Evolutionary conservation across 2,888 invertebrate species (phyloP).

Genomic region (Isoperla grammatica): DNA sequence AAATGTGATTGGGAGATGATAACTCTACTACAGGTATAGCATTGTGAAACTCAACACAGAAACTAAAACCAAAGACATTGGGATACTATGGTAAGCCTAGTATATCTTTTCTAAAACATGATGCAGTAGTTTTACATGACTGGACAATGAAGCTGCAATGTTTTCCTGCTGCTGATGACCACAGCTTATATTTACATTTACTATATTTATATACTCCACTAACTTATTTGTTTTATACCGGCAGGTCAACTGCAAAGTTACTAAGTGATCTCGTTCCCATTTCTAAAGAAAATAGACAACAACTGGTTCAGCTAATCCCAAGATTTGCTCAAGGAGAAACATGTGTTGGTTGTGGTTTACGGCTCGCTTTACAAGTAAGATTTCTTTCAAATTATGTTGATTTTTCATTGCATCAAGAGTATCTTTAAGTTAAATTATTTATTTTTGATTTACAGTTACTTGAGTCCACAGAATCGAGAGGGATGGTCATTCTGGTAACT

Average conservation of each 20-base stretch:
- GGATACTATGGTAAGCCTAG: too few species aligned
- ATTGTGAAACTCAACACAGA: too few species aligned
- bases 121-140: too few species aligned
- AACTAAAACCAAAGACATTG: too few species aligned
- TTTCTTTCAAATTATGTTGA: neutral
- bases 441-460: neutral
- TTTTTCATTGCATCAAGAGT: neutral
- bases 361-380: slow-evolving; percentile 18
- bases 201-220: too few species aligned
- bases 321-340: slow-evolving; percentile 12
- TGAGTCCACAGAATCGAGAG: neutral
- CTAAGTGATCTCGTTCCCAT: neutral
- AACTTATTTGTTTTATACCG: neutral
- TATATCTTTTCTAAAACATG: too few species aligned
- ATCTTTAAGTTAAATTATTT: neutral
- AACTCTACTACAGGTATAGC: too few species aligned
- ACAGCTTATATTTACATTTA: too few species aligned
- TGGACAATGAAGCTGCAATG: too few species aligned
- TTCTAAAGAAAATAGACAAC: neutral
- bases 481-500: neutral
- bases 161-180: too few species aligned
- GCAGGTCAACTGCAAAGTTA: neutral
- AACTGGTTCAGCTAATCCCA: neutral
- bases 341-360: slow-evolving; percentile 16
- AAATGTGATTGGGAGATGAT: too few species aligned